Evolutionary conservation across 2,888 invertebrate genomes (phyloP).

Genomic region (Dione vanillae): DNA sequence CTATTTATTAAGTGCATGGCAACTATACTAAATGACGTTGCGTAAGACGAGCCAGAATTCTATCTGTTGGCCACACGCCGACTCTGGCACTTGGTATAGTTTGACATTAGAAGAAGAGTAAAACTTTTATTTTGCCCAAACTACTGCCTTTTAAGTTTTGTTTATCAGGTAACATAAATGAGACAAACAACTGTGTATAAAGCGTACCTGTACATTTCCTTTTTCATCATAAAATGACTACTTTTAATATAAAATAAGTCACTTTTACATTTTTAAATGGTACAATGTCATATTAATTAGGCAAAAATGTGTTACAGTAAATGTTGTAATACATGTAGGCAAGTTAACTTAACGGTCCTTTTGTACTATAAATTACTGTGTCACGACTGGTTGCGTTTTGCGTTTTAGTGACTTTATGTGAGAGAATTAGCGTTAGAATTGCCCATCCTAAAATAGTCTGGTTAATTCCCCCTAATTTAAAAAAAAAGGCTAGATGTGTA

Average conservation of each 20-base stretch:
- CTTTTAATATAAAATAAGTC: not conserved
- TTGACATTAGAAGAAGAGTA: slow-evolving; percentile 30
- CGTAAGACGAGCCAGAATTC: slow-evolving; percentile 47
- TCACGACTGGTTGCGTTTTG: slow-evolving; percentile 37
- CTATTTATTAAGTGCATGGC: slow-evolving; percentile 49
- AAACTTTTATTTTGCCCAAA: slow-evolving; percentile 28
- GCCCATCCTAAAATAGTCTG: no score
- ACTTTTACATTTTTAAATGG: not conserved
- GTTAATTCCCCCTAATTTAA: no score
- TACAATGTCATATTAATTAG: slow-evolving; percentile 6
- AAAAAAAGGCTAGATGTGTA: no score
- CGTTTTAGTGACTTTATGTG: not conserved
- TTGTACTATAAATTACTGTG: slow-evolving; percentile 25
- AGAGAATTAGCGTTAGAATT: no score
- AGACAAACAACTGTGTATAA: no score
- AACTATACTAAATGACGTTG: slow-evolving; percentile 49
- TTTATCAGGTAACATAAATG: no score
- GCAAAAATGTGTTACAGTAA: not conserved
- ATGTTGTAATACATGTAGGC: slow-evolving; percentile 1
- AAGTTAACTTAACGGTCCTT: slow-evolving; percentile 1
- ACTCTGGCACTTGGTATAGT: slow-evolving; percentile 41
- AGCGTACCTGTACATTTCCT: no score
- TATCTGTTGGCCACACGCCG: slow-evolving; percentile 49
- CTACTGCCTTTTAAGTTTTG: not conserved
- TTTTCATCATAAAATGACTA: no score